Conservation (phyloP, 1,140 invertebrate genomes). For the Microplitis demolitor region DNA sequence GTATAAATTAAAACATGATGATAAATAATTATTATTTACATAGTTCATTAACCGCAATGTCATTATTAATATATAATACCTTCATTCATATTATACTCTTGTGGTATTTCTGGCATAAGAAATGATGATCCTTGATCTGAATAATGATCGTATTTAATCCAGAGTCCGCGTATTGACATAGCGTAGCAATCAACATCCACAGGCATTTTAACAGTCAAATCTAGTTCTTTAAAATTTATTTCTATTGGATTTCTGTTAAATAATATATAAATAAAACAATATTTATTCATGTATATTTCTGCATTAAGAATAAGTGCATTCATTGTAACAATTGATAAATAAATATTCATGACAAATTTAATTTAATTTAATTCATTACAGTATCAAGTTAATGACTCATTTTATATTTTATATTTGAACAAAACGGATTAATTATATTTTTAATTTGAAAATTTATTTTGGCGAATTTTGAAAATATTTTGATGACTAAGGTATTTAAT, state of each 20-base stretch:
- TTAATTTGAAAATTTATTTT: too few species aligned
- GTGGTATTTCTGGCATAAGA: constrained; percentile 40
- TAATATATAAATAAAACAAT: neutral
- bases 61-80: constrained; percentile 31
- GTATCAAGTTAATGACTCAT: too few species aligned
- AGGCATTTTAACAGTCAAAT: constrained; percentile 65
- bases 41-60: neutral
- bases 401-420: too few species aligned
- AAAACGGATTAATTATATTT: too few species aligned
- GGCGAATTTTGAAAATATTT: too few species aligned
- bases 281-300: too few species aligned
- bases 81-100: constrained; percentile 37
- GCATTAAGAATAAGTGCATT: too few species aligned
- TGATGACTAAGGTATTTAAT: too few species aligned
- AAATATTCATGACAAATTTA: too few species aligned
- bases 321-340: too few species aligned
- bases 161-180: constrained; percentile 65
- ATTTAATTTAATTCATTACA: too few species aligned
- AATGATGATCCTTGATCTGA: constrained; percentile 56
- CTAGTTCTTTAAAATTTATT: constrained; percentile 64
- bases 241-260: constrained; percentile 57
- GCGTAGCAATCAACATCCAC: constrained; percentile 61
- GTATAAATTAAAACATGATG: neutral
- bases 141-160: constrained; percentile 68
- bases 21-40: too few species aligned